A percentile compares a stretch with the other conserved stretches of the same genome.
phyloP scores from a whole-genome alignment of 2,888 invertebrate species.

The Autographa gamma region DNA sequence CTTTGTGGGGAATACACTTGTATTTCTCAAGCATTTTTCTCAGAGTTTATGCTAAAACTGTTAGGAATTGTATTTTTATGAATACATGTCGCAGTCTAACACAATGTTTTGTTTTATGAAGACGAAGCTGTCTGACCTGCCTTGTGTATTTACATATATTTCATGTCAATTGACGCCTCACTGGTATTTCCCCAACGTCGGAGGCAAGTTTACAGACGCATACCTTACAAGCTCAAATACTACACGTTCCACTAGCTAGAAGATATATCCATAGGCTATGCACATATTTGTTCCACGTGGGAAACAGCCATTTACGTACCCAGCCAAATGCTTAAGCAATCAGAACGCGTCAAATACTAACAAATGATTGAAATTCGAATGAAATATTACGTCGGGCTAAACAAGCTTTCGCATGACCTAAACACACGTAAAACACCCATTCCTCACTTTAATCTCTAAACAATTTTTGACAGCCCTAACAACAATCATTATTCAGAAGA shows the following conservation, averaged over 20 bases:
- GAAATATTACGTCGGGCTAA: slow-evolving; percentile 3
- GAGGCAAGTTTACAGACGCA: slow-evolving; percentile 7
- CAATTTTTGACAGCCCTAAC: slow-evolving; percentile 32
- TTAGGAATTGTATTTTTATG: slow-evolving; percentile 3
- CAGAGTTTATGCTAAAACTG: background rate
- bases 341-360: background rate
- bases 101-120: slow-evolving; percentile 15
- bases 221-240: slow-evolving; percentile 10
- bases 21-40: slow-evolving; percentile 7
- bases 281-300: slow-evolving; percentile 1
- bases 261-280: background rate
- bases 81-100: background rate
- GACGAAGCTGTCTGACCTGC: slow-evolving; percentile 15
- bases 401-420: slow-evolving; percentile 3
- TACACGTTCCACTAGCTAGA: slow-evolving; percentile 2
- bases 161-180: background rate
- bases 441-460: slow-evolving; percentile 27
- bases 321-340: background rate
- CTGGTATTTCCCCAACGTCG: background rate
- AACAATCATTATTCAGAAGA: slow-evolving; percentile 52
- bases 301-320: background rate
- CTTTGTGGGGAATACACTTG: slow-evolving; percentile 17
- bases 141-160: background rate
- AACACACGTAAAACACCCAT: slow-evolving; percentile 7
- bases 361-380: slow-evolving; percentile 2